Base-by-base conservation (phyloP, 1,140 invertebrate species). In the Hycleus phaleratus region DNA sequence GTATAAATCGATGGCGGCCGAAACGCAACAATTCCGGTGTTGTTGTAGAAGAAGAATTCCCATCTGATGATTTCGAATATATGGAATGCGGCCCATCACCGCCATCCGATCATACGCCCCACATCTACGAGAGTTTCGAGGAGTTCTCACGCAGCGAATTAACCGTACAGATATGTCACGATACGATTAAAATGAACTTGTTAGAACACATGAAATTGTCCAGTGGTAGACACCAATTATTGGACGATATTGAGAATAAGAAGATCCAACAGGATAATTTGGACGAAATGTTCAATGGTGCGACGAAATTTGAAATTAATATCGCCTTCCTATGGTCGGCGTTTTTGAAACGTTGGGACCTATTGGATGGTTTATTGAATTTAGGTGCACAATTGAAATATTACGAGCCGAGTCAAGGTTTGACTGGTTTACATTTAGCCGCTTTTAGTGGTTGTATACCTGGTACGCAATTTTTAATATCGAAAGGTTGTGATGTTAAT, bases 101-200 rank as follows among this genome's bases (percentile, higher is more conserved):
- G 8, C 84, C 84, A 1, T 81, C 85, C 44, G 85, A 86, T 71
- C 85, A 85, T 67, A 83, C 85, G 5, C 85, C 85, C 58, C 84
- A 84, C 62, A 84, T 87, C 77, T 86, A 86, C 75, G 79, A 86
- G 67, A 87, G 84, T 74, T 84, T 84, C 68, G 84, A 87, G 64
- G 84, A 84, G 67, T 85, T 82, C 6, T 80, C 79, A 8, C 65
- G 61, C 25, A 72, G 72, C 56, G 87, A 88, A 55, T 74, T 88
- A 59, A 85, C 82, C 61, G 80, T 88, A 52, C 83, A 84, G 62
- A 84, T 90, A 53, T 88, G 83, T 71, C 80, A 80, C 58, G 86
- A 88, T 54, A 83, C 82, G n/a, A 78, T 90, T 26, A 80, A 81
- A 65, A 82, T 82, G 64, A 81, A 84, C 60, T 76, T 89, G 6